Evolutionary conservation across 2,797 vertebrate species (phyloP).

Genomic region (Cuniculus paca): DNA sequence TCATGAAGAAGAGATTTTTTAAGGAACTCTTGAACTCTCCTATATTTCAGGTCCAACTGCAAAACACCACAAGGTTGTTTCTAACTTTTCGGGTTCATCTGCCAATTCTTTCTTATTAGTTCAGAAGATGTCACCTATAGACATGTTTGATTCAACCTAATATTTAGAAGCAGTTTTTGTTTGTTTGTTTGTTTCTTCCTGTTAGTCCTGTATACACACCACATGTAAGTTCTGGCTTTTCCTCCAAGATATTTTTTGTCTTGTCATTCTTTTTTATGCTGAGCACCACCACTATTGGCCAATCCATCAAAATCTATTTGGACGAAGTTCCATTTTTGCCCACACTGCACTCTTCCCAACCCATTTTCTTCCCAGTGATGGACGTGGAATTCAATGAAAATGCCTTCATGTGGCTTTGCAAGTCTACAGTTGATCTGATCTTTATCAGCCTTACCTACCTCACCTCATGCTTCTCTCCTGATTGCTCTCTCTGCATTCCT

Average conservation of each 20-base stretch:
- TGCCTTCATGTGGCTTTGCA: background rate
- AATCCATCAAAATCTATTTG: background rate
- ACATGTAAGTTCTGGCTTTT: background rate
- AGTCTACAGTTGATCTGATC: background rate
- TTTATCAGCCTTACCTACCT: background rate
- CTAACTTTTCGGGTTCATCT: background rate
- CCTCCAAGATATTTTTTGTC: background rate
- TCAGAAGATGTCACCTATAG: slow-evolving; percentile 1
- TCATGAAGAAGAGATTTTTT: background rate
- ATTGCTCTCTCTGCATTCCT: background rate
- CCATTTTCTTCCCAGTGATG: background rate
- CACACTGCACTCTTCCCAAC: background rate
- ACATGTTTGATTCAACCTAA: background rate
- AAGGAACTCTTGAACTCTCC: background rate
- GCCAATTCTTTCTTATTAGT: background rate
- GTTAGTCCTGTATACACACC: background rate
- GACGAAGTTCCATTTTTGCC: background rate
- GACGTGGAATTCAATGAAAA: background rate
- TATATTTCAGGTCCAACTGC: background rate
- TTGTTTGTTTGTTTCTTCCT: background rate
- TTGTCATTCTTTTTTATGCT: background rate
- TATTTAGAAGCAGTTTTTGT: background rate
- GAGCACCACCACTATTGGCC: background rate
- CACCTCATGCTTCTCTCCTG: background rate
- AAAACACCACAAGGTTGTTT: background rate